Conservation (phyloP, 2,888 invertebrate genomes). For the Mechanitis mazaeus region DNA sequence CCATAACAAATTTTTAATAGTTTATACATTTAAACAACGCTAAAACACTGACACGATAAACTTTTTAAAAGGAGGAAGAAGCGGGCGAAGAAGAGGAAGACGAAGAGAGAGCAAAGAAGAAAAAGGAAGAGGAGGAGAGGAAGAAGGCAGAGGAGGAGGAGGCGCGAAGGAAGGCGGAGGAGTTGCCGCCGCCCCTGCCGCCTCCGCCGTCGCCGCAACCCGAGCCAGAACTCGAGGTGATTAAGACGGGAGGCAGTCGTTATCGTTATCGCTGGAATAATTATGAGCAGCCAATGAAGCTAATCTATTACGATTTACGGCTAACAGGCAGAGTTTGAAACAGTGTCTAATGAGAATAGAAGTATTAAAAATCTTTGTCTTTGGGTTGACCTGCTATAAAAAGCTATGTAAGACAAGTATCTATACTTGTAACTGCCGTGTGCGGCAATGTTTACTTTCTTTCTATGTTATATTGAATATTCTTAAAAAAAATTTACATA, state of each 20-base stretch:
- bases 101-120: constrained; percentile 49
- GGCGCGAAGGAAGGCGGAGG: constrained; percentile 59
- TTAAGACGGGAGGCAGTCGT: too few relatives aligned
- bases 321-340: too few relatives aligned
- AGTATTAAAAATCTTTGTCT: too few relatives aligned
- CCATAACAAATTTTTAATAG: neutral
- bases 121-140: constrained; percentile 50
- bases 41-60: neutral
- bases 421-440: too few relatives aligned
- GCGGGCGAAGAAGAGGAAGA: constrained; percentile 60
- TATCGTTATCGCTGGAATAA: too few relatives aligned
- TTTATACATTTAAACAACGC: neutral
- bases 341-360: too few relatives aligned
- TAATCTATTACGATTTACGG: too few relatives aligned
- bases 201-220: constrained; percentile 67
- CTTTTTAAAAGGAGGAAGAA: constrained; percentile 38
- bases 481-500: neutral
- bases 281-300: too few relatives aligned
- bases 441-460: neutral
- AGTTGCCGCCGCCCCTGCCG: constrained; percentile 60
- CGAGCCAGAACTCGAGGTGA: constrained; percentile 55
- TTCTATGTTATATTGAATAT: too few relatives aligned
- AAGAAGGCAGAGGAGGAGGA: constrained; percentile 60
- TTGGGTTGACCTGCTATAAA: too few relatives aligned
- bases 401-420: too few relatives aligned